Evolutionary conservation across 2,797 vertebrate genomes (phyloP), one percentile per base, ranked within the genome.

Genomic region (Falco columbarius): DNA sequence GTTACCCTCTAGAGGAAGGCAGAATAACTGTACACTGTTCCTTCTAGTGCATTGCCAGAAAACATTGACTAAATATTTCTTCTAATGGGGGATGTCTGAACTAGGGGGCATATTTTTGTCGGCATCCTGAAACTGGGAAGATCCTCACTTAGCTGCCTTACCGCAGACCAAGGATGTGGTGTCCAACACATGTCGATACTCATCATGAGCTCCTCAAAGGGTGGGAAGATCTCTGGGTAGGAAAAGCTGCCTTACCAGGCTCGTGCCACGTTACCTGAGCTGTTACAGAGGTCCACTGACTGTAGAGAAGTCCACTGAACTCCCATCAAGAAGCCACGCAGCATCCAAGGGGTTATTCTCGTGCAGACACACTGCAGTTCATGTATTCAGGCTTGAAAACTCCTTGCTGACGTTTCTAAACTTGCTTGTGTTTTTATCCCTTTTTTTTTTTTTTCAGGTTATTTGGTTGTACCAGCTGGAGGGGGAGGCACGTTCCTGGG

Each of bases 401-500:
- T 46, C 52, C 80, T 63, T 58, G 30, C 54, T 63, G 52, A 19
- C 24, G 6, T 83, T 86, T 86, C 65, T 80, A 61, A 95, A 44
- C 29, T 68, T 79, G 6, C 19, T 56, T 61, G 32, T 40, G 59
- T 4, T 12, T 16, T 22, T n/a, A 44, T 49, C 14, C 4, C 19
- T 34, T 14, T 40, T 40, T 40, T 34, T 14, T 24, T 49, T 74
- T 56, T 83, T 54, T 2, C 54, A 99, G 99, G 99, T 29, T 99
- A 98, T 95, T 98, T 99, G 96, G 99, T 99, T 4, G 99, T 99
- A 29, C 99, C 99, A 7, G 99, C 99, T 0, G 99, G 99, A 22
- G 99, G 99, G 0, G 99, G 99, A 0, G 99, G 99, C 83, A 99
- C 99, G 5, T 99, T 99, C 90, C 97, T 99, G 67, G 99, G 99